Percentiles rank a stretch among this genome's conserved stretches.
Conservation (phyloP, 2,113 vertebrate genomes). For the Xiphophorus hellerii region DNA sequence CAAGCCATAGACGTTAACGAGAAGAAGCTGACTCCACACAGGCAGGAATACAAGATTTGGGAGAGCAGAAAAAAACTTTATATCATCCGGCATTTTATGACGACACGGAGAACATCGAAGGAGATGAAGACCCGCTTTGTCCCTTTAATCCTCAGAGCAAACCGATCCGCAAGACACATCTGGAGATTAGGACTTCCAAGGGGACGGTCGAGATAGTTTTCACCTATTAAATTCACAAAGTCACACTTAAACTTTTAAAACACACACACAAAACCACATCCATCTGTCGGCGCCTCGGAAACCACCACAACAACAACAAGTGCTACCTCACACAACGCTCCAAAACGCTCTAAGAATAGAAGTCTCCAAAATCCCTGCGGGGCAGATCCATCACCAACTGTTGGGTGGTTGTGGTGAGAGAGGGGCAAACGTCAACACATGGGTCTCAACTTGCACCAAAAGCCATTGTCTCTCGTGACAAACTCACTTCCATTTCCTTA, state of each 20-base stretch:
- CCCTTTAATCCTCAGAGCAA: not conserved
- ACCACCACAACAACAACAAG: not conserved
- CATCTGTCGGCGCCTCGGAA: conserved; percentile 8
- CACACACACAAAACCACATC: not conserved
- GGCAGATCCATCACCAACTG: not conserved
- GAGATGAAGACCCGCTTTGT: not conserved
- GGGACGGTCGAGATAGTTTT: not conserved
- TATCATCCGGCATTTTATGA: conserved; percentile 24
- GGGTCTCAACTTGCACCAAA: conserved; percentile 68
- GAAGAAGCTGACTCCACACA: conserved; percentile 50
- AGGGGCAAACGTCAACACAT: conserved; percentile 64
- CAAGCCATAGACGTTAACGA: conserved; percentile 49
- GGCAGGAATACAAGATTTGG: conserved; percentile 9
- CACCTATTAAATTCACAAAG: not conserved
- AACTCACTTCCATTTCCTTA: conserved; percentile 83
- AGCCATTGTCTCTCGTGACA: conserved; percentile 77
- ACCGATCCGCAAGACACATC: not conserved
- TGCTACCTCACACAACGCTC: not conserved
- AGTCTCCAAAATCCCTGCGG: not conserved
- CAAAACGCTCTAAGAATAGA: not conserved
- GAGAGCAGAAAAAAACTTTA: conserved; percentile 18
- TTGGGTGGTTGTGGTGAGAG: not conserved
- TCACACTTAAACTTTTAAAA: not conserved
- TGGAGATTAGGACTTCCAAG: not conserved
- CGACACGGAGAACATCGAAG: not conserved